These are phyloP conservation scores for Drosophila virilis DNA, from an alignment of 1,140 invertebrate species.

Conservation along the genomic window DNA sequence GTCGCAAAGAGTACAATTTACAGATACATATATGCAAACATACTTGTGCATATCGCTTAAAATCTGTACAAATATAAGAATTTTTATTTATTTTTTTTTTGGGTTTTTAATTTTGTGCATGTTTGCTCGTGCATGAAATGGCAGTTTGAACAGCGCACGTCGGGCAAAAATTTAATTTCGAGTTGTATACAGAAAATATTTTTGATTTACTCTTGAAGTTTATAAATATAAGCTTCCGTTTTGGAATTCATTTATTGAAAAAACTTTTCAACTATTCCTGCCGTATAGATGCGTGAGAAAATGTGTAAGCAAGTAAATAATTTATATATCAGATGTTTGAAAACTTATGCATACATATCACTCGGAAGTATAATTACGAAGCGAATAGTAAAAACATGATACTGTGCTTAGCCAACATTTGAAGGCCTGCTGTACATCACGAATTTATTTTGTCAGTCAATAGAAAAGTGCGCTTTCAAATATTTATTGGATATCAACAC, in stretches of 20 bases:
- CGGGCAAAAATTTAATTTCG: constrained; percentile 24
- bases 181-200: constrained; percentile 24
- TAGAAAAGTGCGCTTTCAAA: too few relatives aligned
- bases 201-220: constrained; percentile 18
- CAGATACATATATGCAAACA: neutral
- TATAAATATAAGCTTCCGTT: constrained; percentile 31
- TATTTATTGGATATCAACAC: too few relatives aligned
- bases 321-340: constrained; percentile 38
- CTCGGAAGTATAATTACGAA: constrained; percentile 10
- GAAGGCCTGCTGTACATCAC: neutral
- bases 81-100: neutral
- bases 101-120: constrained; percentile 15
- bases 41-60: neutral
- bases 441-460: too few relatives aligned
- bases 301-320: constrained; percentile 38
- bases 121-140: constrained; percentile 17
- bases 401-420: constrained; percentile 10
- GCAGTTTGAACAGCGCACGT: constrained; percentile 24
- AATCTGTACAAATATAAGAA: constrained; percentile 1
- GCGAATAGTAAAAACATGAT: neutral
- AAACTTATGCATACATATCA: constrained; percentile 33
- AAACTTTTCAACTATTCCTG: constrained; percentile 7
- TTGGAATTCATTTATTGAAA: constrained; percentile 8
- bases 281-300: neutral
- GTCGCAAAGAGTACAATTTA: neutral